Conservation (phyloP, 2,888 invertebrate genomes). For the Ypsolopha sequella region DNA sequence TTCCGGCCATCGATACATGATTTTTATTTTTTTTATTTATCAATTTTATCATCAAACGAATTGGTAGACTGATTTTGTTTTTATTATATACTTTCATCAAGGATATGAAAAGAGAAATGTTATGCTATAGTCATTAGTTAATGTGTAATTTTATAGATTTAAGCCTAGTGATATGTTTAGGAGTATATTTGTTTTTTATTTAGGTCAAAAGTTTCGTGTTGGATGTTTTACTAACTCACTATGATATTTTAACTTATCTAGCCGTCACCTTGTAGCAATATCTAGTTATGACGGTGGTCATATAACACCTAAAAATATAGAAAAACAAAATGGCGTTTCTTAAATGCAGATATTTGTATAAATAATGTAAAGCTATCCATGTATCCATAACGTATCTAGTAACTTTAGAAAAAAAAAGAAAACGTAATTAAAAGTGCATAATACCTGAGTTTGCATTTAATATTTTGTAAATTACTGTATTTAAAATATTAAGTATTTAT, state of each 20-base stretch:
- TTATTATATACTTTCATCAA: neutral
- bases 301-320: too few relatives aligned
- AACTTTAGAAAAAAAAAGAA: too few relatives aligned
- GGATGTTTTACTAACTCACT: neutral
- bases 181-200: neutral
- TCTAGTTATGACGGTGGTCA: too few relatives aligned
- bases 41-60: constrained; percentile 7
- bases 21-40: constrained; percentile 1
- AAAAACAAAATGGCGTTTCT: too few relatives aligned
- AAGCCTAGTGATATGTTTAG: neutral
- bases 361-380: too few relatives aligned
- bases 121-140: neutral
- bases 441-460: neutral
- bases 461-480: neutral
- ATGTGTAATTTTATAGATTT: neutral
- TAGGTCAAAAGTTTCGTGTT: neutral
- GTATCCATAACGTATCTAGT: too few relatives aligned
- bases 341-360: too few relatives aligned
- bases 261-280: neutral
- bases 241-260: too few relatives aligned
- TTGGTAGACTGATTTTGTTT: constrained; percentile 10
- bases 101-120: neutral
- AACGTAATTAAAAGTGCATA: neutral
- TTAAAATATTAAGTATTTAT: neutral
- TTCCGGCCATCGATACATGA: constrained; percentile 10